Conservation (phyloP, 1,140 invertebrate genomes). For the Holcopasites calliopsidis region DNA sequence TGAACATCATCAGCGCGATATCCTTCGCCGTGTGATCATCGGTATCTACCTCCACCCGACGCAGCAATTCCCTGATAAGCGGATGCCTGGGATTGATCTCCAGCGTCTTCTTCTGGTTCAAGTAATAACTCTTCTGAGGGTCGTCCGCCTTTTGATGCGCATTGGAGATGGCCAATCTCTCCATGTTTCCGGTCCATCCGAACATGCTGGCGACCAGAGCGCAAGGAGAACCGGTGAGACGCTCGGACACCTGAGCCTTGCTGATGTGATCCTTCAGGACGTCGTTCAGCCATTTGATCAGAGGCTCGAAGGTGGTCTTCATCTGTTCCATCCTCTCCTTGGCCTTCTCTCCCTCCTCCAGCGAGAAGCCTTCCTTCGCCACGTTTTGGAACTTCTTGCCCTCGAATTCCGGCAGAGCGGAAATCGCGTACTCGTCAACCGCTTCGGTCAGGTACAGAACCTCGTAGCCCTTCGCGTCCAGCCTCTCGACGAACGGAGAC, state of each 20-base stretch:
- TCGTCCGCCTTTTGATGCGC: conserved; percentile 98
- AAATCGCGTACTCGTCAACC: conserved; percentile 99
- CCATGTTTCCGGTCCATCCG: conserved; percentile 99
- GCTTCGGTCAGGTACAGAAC: conserved; percentile 97
- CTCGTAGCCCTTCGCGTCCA: conserved; percentile 97
- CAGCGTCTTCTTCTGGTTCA: conserved; percentile 97
- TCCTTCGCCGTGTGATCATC: conserved; percentile 91
- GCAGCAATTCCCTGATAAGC: conserved; percentile 93
- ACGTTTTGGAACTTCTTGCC: conserved; percentile 99
- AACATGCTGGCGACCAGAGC: conserved; percentile 98
- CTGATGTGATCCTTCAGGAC: conserved; percentile 91
- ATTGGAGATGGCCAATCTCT: conserved; percentile 96
- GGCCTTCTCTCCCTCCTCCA: conserved; percentile 91
- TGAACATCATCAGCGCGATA: conserved; percentile 95
- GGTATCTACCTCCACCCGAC: conserved; percentile 89
- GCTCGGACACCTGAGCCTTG: conserved; percentile 93
- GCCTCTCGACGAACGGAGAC: conserved; percentile 97
- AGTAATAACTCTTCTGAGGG: conserved; percentile 93
- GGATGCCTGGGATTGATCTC: conserved; percentile 99
- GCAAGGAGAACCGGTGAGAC: conserved; percentile 95
- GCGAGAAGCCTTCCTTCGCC: conserved; percentile 97
- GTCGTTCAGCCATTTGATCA: conserved; percentile 95
- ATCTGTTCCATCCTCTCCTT: conserved; percentile 91
- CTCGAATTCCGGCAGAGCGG: conserved; percentile 98
- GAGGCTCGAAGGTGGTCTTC: conserved; percentile 92